Conservation (phyloP, 2,888 invertebrate species). For the Lepidocyrtoides sp. region DNA sequence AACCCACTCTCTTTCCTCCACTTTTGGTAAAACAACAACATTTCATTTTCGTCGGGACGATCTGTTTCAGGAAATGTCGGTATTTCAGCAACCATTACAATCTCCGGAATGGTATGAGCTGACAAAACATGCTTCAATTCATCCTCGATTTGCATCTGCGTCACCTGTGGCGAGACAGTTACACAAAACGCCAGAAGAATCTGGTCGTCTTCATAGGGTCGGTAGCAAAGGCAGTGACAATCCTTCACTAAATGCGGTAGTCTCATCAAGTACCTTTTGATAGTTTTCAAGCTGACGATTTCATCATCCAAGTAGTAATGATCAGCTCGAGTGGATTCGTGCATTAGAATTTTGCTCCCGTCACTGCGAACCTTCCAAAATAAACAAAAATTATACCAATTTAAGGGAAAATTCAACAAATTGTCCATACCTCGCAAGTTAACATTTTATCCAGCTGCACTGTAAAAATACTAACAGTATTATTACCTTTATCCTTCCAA, state of each 20-base stretch:
- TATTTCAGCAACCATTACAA: constrained; percentile 18
- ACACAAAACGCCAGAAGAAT: constrained; percentile 64
- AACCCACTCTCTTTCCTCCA: not conserved
- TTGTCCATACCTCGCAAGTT: too few relatives aligned
- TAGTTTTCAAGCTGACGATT: constrained; percentile 44
- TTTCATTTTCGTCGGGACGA: constrained; percentile 22
- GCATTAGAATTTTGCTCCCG: constrained; percentile 65
- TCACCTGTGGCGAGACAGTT: not conserved
- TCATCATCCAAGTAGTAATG: constrained; percentile 54
- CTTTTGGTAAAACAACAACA: constrained; percentile 31
- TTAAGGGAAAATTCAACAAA: too few relatives aligned
- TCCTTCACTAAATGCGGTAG: constrained; percentile 31
- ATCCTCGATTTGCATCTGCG: not conserved
- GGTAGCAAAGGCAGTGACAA: constrained; percentile 48
- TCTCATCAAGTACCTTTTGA: constrained; percentile 48
- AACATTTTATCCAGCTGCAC: too few relatives aligned
- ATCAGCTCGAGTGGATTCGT: constrained; percentile 43
- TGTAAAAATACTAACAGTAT: too few relatives aligned
- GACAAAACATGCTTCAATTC: constrained; percentile 26
- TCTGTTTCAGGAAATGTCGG: not conserved
- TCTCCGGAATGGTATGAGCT: constrained; percentile 42
- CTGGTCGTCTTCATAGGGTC: constrained; percentile 66
- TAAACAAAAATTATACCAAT: too few relatives aligned
- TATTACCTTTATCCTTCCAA: too few relatives aligned
- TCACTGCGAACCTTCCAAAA: constrained; percentile 77